These are phyloP conservation scores for Martes martes DNA, from an alignment of 2,113 vertebrate species.

Conservation along the genomic window DNA sequence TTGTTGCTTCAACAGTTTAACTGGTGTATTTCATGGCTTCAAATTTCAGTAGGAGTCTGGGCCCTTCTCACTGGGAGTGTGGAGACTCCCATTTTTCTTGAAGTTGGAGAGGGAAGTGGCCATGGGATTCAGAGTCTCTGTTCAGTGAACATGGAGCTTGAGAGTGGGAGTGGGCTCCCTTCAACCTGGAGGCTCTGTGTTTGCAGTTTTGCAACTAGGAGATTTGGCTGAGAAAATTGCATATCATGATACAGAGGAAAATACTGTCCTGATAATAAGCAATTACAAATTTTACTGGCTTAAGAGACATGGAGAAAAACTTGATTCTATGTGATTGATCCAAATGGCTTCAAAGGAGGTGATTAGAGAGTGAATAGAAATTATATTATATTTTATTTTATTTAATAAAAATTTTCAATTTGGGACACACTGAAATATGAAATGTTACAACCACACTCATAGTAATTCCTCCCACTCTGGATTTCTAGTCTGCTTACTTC, in stretches of 20 bases:
- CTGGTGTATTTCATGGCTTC: background rate
- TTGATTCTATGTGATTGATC: background rate
- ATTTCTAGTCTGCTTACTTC: background rate
- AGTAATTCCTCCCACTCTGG: background rate
- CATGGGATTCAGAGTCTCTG: background rate
- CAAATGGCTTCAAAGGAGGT: background rate
- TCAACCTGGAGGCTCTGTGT: background rate
- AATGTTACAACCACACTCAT: background rate
- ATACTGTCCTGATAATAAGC: background rate
- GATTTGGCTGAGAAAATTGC: background rate
- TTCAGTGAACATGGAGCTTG: background rate
- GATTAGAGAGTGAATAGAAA: background rate
- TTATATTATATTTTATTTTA: too few species aligned
- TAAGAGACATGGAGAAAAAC: background rate
- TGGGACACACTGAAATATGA: background rate
- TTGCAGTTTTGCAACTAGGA: background rate
- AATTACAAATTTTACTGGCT: background rate
- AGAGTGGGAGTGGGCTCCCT: background rate
- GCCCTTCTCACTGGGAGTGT: background rate
- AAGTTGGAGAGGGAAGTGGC: background rate
- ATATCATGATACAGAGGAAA: background rate
- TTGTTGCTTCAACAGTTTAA: background rate
- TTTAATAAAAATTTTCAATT: background rate
- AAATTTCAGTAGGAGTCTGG: background rate
- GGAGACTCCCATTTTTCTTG: background rate